A percentile compares a stretch with the other conserved stretches of the same genome.
phyloP scores from a whole-genome alignment of 2,113 vertebrate species.

The Eptesicus fuscus region DNA sequence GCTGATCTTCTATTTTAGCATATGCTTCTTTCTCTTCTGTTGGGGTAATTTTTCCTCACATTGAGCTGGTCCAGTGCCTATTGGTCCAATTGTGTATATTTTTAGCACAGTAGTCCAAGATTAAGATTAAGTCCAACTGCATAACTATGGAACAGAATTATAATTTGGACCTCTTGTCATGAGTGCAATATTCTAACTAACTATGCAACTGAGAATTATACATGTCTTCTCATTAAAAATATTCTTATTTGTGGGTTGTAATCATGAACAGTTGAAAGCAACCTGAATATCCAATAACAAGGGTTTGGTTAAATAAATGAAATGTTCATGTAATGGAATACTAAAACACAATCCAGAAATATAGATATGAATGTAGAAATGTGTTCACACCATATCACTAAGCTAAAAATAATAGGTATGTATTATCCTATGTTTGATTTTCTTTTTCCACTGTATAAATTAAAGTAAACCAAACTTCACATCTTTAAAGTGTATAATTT shows the following conservation, averaged over 20 bases:
- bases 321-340: neutral
- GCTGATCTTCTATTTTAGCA: neutral
- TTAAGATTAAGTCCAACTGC: neutral
- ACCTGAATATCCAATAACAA: neutral
- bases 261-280: neutral
- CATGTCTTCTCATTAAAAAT: neutral
- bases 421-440: neutral
- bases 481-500: neutral
- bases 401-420: neutral
- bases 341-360: neutral
- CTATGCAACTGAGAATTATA: neutral
- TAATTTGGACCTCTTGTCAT: neutral
- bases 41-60: neutral
- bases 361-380: neutral
- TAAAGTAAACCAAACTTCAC: neutral
- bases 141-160: neutral
- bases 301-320: neutral
- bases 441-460: neutral
- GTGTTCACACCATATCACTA: neutral
- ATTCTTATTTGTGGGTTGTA: neutral
- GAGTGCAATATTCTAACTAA: neutral
- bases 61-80: neutral
- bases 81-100: neutral
- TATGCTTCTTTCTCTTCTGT: neutral
- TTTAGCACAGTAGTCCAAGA: neutral